Evolutionary conservation across 1,140 invertebrate genomes (phyloP).

Genomic region (Drosophila bocqueti): DNA sequence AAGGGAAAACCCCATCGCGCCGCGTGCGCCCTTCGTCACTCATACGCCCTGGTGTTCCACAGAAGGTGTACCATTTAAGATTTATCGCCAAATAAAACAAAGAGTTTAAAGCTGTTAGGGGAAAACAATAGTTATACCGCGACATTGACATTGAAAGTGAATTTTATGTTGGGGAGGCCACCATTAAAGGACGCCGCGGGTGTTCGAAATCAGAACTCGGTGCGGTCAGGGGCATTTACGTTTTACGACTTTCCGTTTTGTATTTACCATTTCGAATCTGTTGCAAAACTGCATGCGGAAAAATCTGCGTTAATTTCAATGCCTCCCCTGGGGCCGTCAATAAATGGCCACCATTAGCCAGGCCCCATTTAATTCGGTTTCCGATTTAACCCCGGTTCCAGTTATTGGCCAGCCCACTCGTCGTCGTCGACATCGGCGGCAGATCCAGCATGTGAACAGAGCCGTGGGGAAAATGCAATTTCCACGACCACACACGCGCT

Average conservation of each 20-base stretch:
- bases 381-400: slow-evolving; percentile 44
- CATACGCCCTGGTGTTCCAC: slow-evolving; percentile 2
- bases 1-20: not conserved
- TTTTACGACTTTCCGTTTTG: slow-evolving; percentile 1
- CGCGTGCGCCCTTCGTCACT: slow-evolving; percentile 3
- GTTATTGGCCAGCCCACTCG: slow-evolving; percentile 39
- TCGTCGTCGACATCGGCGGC: not conserved
- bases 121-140: slow-evolving; percentile 32
- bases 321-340: slow-evolving; percentile 12
- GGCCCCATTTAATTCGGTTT: slow-evolving; percentile 42
- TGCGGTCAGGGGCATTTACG: slow-evolving; percentile 9
- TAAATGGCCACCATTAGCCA: slow-evolving; percentile 25
- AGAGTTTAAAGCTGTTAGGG: slow-evolving; percentile 4
- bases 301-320: slow-evolving; percentile 18
- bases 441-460: slow-evolving; percentile 60
- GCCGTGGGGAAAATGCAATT: slow-evolving; percentile 58
- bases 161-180: slow-evolving; percentile 18
- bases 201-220: slow-evolving; percentile 24
- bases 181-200: slow-evolving; percentile 66
- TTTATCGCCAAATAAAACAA: slow-evolving; percentile 18
- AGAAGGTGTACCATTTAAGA: slow-evolving; percentile 10
- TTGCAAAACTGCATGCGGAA: not conserved
- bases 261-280: not conserved
- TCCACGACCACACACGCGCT: slow-evolving; percentile 35
- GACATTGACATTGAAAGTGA: slow-evolving; percentile 67